phyloP scores from a whole-genome alignment of 2,113 vertebrate species.

The Mungos mungo region DNA sequence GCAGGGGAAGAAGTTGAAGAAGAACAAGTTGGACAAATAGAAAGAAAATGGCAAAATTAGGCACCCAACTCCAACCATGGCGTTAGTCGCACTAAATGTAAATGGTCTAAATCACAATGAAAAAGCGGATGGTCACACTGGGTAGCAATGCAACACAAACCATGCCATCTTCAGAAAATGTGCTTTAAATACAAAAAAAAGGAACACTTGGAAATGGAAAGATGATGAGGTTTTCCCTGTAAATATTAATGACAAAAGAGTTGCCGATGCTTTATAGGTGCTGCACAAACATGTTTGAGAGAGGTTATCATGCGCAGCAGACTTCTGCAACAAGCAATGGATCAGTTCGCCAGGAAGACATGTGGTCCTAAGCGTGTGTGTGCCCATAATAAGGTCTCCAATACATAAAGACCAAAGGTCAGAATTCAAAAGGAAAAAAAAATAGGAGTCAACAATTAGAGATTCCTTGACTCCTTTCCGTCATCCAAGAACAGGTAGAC shows the following conservation, averaged over 20 bases:
- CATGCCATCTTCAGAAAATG: neutral
- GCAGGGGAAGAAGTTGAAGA: neutral
- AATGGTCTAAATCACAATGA: neutral
- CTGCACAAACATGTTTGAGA: neutral
- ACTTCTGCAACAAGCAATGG: neutral
- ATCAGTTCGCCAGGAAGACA: neutral
- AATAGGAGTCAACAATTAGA: neutral
- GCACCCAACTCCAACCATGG: neutral
- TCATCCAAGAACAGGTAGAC: neutral
- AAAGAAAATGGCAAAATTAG: too few species aligned
- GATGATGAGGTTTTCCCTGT: neutral
- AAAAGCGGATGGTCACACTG: neutral
- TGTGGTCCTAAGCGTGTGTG: neutral
- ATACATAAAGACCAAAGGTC: neutral
- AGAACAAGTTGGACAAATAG: neutral
- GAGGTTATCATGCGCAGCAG: rapidly evolving
- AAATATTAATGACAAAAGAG: neutral
- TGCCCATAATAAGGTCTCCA: neutral
- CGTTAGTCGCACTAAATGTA: neutral
- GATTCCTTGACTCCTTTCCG: neutral
- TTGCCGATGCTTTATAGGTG: too few species aligned
- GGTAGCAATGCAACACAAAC: neutral
- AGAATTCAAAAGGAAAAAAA: neutral
- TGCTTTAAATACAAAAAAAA: neutral
- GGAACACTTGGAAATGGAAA: neutral